A percentile compares a stretch with the other conserved stretches of the same genome.
Conservation (phyloP, 2,888 invertebrate genomes). For the Tanytarsus gracilentus region DNA sequence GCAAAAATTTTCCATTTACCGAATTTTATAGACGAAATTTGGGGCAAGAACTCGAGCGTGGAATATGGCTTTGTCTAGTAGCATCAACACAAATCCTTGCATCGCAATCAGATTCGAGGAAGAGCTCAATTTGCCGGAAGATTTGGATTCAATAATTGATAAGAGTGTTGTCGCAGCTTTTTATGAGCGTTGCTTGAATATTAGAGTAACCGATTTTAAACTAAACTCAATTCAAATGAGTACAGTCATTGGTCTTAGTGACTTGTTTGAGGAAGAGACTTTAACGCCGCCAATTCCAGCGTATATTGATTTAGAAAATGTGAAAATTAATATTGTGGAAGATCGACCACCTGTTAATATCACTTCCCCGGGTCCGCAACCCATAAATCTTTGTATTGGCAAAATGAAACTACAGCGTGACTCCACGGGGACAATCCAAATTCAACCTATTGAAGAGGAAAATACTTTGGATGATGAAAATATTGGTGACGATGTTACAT, state of each 20-base stretch:
- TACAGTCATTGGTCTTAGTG: slow-evolving; percentile 69
- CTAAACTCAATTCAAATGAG: slow-evolving; percentile 64
- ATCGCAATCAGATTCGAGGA: slow-evolving; percentile 56
- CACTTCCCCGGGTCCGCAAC: slow-evolving; percentile 69
- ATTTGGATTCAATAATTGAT: slow-evolving; percentile 35
- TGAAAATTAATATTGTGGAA: slow-evolving; percentile 67
- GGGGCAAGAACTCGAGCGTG: slow-evolving; percentile 72
- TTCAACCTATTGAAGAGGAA: slow-evolving; percentile 49
- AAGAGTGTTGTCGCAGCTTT: slow-evolving; percentile 40
- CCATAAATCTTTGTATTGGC: slow-evolving; percentile 64
- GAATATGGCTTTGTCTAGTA: slow-evolving; percentile 66
- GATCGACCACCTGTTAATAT: slow-evolving; percentile 73
- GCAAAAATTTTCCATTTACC: background rate
- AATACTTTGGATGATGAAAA: slow-evolving; percentile 32
- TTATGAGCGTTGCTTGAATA: slow-evolving; percentile 48
- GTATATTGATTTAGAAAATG: slow-evolving; percentile 61
- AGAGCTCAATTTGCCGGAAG: slow-evolving; percentile 43
- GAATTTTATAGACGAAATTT: slow-evolving; percentile 58
- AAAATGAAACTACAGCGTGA: slow-evolving; percentile 62
- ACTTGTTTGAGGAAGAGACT: slow-evolving; percentile 81
- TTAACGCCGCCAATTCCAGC: slow-evolving; percentile 71
- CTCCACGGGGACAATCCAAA: slow-evolving; percentile 61
- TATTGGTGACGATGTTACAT: background rate
- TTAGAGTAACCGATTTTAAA: slow-evolving; percentile 55
- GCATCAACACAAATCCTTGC: too few species aligned